These are phyloP conservation scores for Neodontobutis hainanensis DNA, from an alignment of 2,113 vertebrate species.

Conservation along the genomic window DNA sequence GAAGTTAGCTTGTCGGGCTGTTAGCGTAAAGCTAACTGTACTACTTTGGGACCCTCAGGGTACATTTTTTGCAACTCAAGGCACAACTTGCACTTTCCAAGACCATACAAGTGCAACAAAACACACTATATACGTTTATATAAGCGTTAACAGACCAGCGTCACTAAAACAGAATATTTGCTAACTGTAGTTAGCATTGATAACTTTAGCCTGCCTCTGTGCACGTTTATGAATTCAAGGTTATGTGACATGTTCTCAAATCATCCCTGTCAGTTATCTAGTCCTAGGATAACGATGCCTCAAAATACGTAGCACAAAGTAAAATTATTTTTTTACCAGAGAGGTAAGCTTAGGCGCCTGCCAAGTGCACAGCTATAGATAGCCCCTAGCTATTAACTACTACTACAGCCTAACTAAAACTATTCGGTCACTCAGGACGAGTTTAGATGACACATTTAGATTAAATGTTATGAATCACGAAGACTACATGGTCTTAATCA, in stretches of 20 bases:
- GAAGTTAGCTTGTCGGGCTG: slow-evolving; percentile 21
- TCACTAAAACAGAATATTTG: slow-evolving; percentile 23
- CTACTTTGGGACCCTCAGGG: not conserved
- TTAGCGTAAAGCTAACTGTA: slow-evolving; percentile 6
- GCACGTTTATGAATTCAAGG: too few relatives aligned
- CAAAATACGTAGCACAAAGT: too few relatives aligned
- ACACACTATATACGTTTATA: too few relatives aligned
- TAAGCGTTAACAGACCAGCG: too few relatives aligned
- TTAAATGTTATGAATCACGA: not conserved
- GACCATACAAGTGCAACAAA: not conserved
- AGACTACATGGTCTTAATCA: too few relatives aligned
- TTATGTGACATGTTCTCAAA: too few relatives aligned
- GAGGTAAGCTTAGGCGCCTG: not conserved
- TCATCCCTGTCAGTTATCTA: too few relatives aligned
- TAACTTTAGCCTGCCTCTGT: too few relatives aligned
- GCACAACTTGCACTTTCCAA: fast-evolving
- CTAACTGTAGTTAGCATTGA: slow-evolving; percentile 23
- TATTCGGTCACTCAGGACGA: not conserved
- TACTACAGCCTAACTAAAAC: not conserved
- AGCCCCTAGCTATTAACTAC: not conserved
- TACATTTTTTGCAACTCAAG: too few relatives aligned
- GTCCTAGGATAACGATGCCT: too few relatives aligned
- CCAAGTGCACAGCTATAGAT: not conserved
- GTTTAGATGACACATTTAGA: not conserved
- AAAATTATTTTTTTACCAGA: not conserved